Evolutionary conservation across 2,888 invertebrate species (phyloP).

Genomic region (Ophion slaviceki): DNA sequence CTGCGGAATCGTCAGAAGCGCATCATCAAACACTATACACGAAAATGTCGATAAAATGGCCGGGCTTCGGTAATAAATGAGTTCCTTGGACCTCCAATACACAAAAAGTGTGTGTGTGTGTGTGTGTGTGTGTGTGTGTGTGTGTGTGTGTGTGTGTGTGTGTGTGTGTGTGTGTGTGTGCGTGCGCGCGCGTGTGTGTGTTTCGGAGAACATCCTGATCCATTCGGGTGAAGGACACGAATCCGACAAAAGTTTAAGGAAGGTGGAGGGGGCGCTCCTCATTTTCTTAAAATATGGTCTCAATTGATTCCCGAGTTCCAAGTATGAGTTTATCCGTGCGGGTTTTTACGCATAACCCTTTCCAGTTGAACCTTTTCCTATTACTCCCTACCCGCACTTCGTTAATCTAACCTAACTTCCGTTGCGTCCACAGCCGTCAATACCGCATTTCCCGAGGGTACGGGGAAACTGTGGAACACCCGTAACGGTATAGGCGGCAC

Average conservation of each 20-base stretch:
- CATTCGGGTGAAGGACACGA: conserved; percentile 15
- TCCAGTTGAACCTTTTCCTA: no score
- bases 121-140: conserved; percentile 7
- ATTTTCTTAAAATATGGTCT: no score
- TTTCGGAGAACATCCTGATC: conserved; percentile 67
- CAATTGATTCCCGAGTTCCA: no score
- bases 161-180: conserved; percentile 17
- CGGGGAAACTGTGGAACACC: no score
- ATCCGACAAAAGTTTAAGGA: conserved; percentile 46
- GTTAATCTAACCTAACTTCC: no score
- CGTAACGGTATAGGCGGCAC: no score
- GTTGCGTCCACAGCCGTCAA: no score
- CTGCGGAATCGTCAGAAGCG: conserved; percentile 44
- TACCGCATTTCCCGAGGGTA: no score
- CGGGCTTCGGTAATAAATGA: conserved; percentile 74
- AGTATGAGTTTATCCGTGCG: no score
- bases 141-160: conserved; percentile 7
- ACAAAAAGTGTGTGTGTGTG: conserved; percentile 72
- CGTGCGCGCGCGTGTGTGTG: not conserved
- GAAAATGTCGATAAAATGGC: conserved; percentile 76
- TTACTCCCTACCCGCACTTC: no score
- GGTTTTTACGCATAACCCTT: no score
- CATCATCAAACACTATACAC: conserved; percentile 48
- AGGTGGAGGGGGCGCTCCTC: conserved; percentile 75
- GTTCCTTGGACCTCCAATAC: conserved; percentile 79